Percentiles rank a stretch among this genome's conserved stretches.
phyloP scores from a whole-genome alignment of 2,113 vertebrate genomes.

The Perca flavescens region DNA sequence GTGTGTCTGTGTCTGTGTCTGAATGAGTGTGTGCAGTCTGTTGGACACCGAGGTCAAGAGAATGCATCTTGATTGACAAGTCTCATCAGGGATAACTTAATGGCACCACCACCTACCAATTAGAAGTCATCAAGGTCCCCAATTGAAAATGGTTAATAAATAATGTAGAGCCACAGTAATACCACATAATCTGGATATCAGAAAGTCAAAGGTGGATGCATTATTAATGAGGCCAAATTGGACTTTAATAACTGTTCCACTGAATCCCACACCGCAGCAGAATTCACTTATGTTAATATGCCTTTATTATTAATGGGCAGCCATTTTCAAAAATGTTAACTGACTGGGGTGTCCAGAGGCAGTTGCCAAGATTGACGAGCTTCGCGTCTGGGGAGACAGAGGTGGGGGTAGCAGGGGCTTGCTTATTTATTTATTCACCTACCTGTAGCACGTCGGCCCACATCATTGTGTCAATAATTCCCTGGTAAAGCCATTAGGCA shows the following conservation, averaged over 20 bases:
- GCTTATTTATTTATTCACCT: constrained; percentile 87
- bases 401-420: constrained; percentile 57
- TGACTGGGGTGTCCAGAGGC: constrained; percentile 83
- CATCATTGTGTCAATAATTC: constrained; percentile 87
- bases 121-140: constrained; percentile 87
- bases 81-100: constrained; percentile 86
- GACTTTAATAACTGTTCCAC: constrained; percentile 89
- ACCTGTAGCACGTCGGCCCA: constrained; percentile 84
- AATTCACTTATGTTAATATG: constrained; percentile 90
- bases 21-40: constrained; percentile 55
- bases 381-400: constrained; percentile 60
- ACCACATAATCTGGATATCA: constrained; percentile 90
- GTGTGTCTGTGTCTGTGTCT: constrained; percentile 46
- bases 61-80: constrained; percentile 85
- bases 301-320: constrained; percentile 87
- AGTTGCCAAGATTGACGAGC: constrained; percentile 86
- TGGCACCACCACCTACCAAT: constrained; percentile 85
- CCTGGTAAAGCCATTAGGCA: constrained; percentile 85
- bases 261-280: constrained; percentile 85
- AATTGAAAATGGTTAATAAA: constrained; percentile 89
- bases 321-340: constrained; percentile 88
- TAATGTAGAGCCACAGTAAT: constrained; percentile 87
- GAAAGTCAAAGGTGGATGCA: constrained; percentile 89
- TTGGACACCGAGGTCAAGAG: constrained; percentile 69
- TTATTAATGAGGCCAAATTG: constrained; percentile 90